Evolutionary conservation across 2,113 vertebrate species (phyloP), one percentile per base, ranked within the genome.

Genomic region (Passer domesticus): DNA sequence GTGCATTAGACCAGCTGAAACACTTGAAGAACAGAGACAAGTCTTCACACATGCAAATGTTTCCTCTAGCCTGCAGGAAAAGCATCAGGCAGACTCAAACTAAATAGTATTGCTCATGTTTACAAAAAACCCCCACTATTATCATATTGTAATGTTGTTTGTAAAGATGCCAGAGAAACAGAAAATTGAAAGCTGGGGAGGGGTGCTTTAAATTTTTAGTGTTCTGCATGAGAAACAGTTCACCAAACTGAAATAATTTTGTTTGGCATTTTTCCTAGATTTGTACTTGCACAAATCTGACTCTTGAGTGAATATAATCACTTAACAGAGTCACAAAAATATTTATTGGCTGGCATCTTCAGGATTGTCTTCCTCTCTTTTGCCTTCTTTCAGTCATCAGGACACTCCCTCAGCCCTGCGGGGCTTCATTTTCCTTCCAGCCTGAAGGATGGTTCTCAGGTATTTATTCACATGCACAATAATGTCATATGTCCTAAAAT

Each of bases 201-300:
- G 10, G 6, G 9, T 52, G 27, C 41, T 91, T 89, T 11, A 35
- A 33, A 5, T 73, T 68, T 89, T 75, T 62, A 15, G 11, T 69
- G 47, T 83, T 95, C 43, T 85, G 13, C 55, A 21, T 6, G 3
- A 79, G 43, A 79, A 94, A 73, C 21, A 10, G 25, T 76, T 87
- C 46, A 17, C 13, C 25, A 87, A 85, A 83, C 55, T 28, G 33
- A 79, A 91, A 87, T 76, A 37, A 85, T 87, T 82, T 87, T 87
- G 15, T 78, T 70, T 89, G 82, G 49, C 59, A 33, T 69, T 74
- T 94, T 95, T 80, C 84, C 87, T 92, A 50, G 58, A 47, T 89
- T 79, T 84, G 4, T 43, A 43, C 19, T 92, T 75, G 23, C 23
- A 84, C 46, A 66, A 69, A 47, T 68, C 31, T 83, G 35, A 28